A percentile compares a stretch with the other conserved stretches of the same genome.
phyloP scores from a whole-genome alignment of 2,797 vertebrate genomes.

The Phoebastria nigripes region DNA sequence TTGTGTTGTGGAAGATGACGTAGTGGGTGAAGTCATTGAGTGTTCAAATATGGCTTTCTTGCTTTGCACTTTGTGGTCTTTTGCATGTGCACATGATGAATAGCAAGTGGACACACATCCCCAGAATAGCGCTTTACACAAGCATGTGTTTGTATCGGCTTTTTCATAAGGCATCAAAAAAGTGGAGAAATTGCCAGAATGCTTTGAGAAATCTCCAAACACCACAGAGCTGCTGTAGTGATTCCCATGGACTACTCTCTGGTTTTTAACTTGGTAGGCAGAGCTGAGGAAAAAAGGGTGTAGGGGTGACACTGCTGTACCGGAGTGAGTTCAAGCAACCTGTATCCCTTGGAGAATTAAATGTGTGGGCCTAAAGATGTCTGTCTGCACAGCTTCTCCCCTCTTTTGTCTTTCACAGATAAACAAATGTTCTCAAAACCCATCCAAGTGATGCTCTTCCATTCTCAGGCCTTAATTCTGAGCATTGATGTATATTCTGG shows the following conservation, averaged over 20 bases:
- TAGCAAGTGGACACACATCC: neutral
- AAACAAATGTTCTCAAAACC: neutral
- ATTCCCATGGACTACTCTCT: neutral
- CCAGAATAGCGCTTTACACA: accelerated
- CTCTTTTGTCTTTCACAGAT: neutral
- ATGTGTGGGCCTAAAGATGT: neutral
- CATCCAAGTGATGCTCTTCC: neutral
- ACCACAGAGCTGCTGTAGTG: neutral
- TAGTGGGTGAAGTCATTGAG: neutral
- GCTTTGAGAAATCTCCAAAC: neutral
- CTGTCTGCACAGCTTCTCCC: neutral
- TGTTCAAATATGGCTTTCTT: neutral
- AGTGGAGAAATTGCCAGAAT: neutral
- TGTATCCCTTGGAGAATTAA: neutral
- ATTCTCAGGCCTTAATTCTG: neutral
- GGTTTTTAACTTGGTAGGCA: neutral
- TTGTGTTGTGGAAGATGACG: accelerated
- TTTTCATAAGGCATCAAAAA: neutral
- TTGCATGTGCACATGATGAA: accelerated
- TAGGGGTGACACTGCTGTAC: neutral
- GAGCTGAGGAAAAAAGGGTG: neutral
- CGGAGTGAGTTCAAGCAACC: neutral
- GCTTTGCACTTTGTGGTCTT: neutral
- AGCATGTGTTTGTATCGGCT: accelerated
- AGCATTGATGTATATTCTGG: neutral